Percentiles rank a stretch among this genome's conserved stretches.
These are phyloP conservation scores for Erpobdella octoculata DNA, from an alignment of 2,888 invertebrate genomes.

Conservation along the genomic window DNA sequence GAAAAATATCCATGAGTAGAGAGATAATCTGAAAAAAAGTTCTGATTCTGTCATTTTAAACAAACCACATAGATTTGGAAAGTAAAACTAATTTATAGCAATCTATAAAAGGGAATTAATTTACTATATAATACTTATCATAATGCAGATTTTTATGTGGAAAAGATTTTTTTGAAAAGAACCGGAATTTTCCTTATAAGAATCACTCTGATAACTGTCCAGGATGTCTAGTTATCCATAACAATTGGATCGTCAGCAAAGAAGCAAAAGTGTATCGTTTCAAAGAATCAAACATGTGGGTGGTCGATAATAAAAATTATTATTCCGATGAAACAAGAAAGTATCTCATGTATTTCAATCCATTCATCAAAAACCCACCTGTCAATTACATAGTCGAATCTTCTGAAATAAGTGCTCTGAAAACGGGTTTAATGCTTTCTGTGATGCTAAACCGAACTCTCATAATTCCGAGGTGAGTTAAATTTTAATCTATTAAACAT, in stretches of 20 bases:
- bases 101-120: too few relatives aligned
- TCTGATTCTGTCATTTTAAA: too few relatives aligned
- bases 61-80: too few relatives aligned
- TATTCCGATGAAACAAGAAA: conserved; percentile 27
- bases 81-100: too few relatives aligned
- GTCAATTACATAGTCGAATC: neutral
- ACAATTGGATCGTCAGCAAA: conserved; percentile 35
- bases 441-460: conserved; percentile 31
- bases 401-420: conserved; percentile 23
- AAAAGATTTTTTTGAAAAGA: conserved; percentile 32
- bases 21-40: too few relatives aligned
- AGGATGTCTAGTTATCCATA: conserved; percentile 33
- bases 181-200: conserved; percentile 8
- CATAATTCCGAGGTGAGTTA: conserved; percentile 33
- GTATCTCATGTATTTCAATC: conserved; percentile 33
- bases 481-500: too few relatives aligned
- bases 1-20: too few relatives aligned
- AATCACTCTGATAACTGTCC: conserved; percentile 15
- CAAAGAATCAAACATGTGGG: conserved; percentile 34
- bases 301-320: conserved; percentile 29
- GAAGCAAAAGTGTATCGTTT: conserved; percentile 35
- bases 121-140: neutral
- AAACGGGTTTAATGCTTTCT: conserved; percentile 24
- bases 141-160: conserved; percentile 31
- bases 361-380: conserved; percentile 13